phyloP scores from a whole-genome alignment of 2,797 vertebrate genomes.

The Liparis tanakae region DNA sequence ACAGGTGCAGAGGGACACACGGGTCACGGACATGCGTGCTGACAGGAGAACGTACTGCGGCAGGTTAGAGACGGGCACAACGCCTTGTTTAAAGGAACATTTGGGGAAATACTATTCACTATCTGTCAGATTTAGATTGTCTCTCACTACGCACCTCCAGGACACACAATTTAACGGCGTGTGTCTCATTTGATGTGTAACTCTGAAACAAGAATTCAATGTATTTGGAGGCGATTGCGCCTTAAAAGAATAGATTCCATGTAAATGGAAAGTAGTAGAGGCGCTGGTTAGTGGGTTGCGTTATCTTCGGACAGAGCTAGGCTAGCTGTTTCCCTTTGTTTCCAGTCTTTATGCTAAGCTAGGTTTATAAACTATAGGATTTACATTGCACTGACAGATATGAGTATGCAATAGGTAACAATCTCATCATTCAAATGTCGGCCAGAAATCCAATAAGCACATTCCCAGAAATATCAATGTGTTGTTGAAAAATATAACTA shows the following conservation, averaged over 20 bases:
- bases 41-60: conserved; percentile 41
- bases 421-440: neutral
- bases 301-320: neutral
- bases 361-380: neutral
- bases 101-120: neutral
- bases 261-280: neutral
- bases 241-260: neutral
- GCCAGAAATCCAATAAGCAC: neutral
- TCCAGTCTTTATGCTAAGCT: conserved; percentile 11
- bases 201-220: neutral
- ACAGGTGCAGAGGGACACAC: conserved; percentile 82
- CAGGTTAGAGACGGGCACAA: conserved; percentile 10
- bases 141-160: neutral
- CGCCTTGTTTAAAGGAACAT: neutral
- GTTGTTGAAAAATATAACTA: neutral
- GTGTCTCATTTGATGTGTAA: neutral
- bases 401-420: neutral
- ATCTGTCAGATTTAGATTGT: neutral
- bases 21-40: conserved; percentile 69
- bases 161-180: neutral
- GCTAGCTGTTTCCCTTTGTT: conserved; percentile 3
- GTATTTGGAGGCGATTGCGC: neutral
- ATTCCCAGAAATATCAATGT: neutral
- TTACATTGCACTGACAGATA: neutral
- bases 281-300: neutral